Evolutionary conservation across 2,888 invertebrate genomes (phyloP), one percentile per base, ranked within the genome.

Genomic region (Anthophora plumipes): DNA sequence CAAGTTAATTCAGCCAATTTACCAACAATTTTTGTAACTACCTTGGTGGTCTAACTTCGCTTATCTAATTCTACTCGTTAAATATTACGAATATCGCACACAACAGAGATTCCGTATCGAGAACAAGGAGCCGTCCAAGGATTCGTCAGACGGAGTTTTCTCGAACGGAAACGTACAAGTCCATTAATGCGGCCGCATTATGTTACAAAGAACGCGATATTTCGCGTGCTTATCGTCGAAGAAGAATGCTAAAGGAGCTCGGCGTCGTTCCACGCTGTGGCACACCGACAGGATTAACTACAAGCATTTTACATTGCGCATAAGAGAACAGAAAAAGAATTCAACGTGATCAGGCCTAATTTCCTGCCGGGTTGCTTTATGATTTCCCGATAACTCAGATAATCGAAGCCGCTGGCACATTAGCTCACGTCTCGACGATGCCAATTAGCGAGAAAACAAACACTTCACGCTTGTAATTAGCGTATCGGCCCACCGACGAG

Each of bases 371-470:
- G 22, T 46, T 52, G 48, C 31, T 76, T 79, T 76, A 76, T 70
- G 22, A 79, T 76, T 76, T 64, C 69, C 76, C 76, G 64, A 76
- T 79, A 39, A 41, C 52, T 69, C 52, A 78, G 78, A 78, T 78
- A 79, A 79, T 76, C 64, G 76, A 66, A 69, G 37, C 37, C 22
- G 63, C 48, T 37, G 17, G 25, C 7, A 12, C 50, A 17, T 14
- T 39, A 8, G 11, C 55, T 41, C 64, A 59, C 64, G 69, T 43
- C 39, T 46, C 64, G 76, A 12, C 37, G 76, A 70, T 79, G n/a
- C 78, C 76, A 79, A 79, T 79, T 76, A 79, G 57, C 37, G 43
- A 46, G 57, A 75, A 64, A 75, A 63, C 50, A 75, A 78, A 80
- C 60, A 60, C 63, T 20, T 63, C 37, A 31, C 59, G 22, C 52